phyloP scores from a whole-genome alignment of 2,888 invertebrate genomes.

The Eutolmus rufibarbis region DNA sequence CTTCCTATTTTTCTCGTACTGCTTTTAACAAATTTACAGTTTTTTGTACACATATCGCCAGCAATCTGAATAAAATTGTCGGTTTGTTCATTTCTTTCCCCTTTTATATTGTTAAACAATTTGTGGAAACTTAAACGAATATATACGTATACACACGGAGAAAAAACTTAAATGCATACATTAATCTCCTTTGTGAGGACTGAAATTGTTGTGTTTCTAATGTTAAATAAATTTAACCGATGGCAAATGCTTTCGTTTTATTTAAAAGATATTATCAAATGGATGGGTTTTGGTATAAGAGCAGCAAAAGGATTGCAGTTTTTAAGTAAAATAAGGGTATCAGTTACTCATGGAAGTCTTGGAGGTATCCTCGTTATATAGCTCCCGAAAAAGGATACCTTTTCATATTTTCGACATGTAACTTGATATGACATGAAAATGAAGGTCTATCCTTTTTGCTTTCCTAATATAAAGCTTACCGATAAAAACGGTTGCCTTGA shows the following conservation, averaged over 20 bases:
- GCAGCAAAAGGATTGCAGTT: not conserved
- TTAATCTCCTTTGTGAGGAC: constrained; percentile 4
- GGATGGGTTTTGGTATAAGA: too few species aligned
- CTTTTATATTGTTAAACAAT: constrained; percentile 15
- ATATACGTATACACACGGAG: constrained; percentile 14
- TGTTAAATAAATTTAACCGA: constrained; percentile 30
- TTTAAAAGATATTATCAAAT: not conserved
- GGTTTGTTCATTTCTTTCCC: not conserved
- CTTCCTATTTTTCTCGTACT: constrained; percentile 18
- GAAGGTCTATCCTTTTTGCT: too few species aligned
- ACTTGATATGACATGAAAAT: too few species aligned
- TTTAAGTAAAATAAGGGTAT: not conserved
- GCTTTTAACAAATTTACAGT: constrained; percentile 3
- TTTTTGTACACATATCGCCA: constrained; percentile 9
- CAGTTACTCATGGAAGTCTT: not conserved
- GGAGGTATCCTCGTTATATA: too few species aligned
- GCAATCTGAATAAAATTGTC: not conserved
- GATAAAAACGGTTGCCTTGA: too few species aligned
- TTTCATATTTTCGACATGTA: too few species aligned
- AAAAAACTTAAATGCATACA: not conserved
- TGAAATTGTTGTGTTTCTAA: constrained; percentile 29
- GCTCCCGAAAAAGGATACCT: too few species aligned
- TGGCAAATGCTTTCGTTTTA: not conserved
- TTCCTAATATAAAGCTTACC: too few species aligned
- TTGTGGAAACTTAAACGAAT: constrained; percentile 18